Conservation (phyloP, 2,797 vertebrate genomes). For the Lutjanus argentimaculatus region DNA sequence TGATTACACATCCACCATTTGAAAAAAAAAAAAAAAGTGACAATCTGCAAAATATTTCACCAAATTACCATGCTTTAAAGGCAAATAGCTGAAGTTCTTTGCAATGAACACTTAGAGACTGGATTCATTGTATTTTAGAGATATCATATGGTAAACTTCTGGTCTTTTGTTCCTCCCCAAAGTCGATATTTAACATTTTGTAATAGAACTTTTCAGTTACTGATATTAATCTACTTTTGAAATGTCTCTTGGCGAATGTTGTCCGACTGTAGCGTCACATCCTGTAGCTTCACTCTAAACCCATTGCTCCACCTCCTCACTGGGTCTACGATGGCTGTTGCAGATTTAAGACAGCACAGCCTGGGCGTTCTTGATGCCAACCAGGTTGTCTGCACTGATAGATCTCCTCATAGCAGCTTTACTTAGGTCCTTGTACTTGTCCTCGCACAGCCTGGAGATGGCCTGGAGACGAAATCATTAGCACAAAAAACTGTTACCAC, state of each 20-base stretch:
- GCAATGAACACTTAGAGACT: constrained; percentile 55
- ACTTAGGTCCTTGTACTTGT: constrained; percentile 96
- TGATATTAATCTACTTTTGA: constrained; percentile 44
- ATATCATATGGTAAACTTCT: constrained; percentile 44
- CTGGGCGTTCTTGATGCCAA: constrained; percentile 91
- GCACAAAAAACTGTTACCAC: neutral
- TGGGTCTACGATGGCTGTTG: neutral
- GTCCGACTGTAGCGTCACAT: neutral
- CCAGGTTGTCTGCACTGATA: constrained; percentile 95
- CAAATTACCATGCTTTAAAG: constrained; percentile 67
- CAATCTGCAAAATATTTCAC: constrained; percentile 42
- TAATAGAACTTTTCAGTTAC: constrained; percentile 27
- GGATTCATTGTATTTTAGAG: constrained; percentile 43
- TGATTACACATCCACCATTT: constrained; percentile 38
- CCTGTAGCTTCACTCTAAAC: neutral
- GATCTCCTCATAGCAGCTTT: constrained; percentile 92
- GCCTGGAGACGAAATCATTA: constrained; percentile 81
- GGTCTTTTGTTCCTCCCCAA: constrained; percentile 19
- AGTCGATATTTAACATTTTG: constrained; percentile 26
- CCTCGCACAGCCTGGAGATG: constrained; percentile 97
- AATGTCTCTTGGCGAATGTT: constrained; percentile 17
- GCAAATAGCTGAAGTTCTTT: constrained; percentile 52
- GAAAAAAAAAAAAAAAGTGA: constrained; percentile 26
- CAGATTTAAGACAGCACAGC: constrained; percentile 94
- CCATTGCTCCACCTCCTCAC: neutral